Percentiles rank a stretch among this genome's conserved stretches.
Evolutionary conservation across 2,888 invertebrate species (phyloP).

Genomic region (Polydrusus cervinus): DNA sequence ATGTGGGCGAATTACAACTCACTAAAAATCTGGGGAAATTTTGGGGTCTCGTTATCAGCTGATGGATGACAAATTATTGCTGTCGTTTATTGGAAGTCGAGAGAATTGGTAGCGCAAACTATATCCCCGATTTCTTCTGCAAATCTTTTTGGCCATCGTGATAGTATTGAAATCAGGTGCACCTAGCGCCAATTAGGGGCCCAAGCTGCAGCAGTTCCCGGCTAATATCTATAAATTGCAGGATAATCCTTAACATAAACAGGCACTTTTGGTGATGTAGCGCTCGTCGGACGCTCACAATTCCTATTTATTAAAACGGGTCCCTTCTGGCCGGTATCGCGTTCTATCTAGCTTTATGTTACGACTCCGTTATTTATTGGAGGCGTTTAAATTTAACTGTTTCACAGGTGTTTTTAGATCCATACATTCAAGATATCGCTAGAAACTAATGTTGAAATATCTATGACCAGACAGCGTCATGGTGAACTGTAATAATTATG

Average conservation of each 20-base stretch:
- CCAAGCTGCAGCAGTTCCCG: conserved; percentile 39
- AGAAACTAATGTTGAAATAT: conserved; percentile 9
- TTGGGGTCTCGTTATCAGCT: too few species aligned
- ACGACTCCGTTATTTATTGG: conserved; percentile 42
- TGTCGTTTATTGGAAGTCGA: too few species aligned
- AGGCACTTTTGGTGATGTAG: conserved; percentile 68
- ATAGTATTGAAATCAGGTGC: conserved; percentile 53
- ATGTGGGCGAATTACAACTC: too few species aligned
- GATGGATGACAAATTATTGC: too few species aligned
- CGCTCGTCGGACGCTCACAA: conserved; percentile 59
- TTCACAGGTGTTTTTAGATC: conserved; percentile 48
- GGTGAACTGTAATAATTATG: not conserved
- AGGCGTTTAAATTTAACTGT: conserved; percentile 46
- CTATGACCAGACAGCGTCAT: not conserved
- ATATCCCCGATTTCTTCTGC: not conserved
- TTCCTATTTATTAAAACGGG: conserved; percentile 55
- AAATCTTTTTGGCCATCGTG: not conserved
- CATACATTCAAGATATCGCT: conserved; percentile 3
- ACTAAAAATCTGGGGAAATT: too few species aligned
- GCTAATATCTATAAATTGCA: conserved; percentile 70
- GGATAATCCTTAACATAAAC: conserved; percentile 70
- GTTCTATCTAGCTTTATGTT: conserved; percentile 35
- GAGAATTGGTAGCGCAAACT: too few species aligned
- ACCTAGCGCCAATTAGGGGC: conserved; percentile 43
- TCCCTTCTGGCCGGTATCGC: conserved; percentile 42